A percentile compares a stretch with the other conserved stretches of the same genome.
phyloP scores from a whole-genome alignment of 2,113 vertebrate species.

The Sclerurus mexicanus region DNA sequence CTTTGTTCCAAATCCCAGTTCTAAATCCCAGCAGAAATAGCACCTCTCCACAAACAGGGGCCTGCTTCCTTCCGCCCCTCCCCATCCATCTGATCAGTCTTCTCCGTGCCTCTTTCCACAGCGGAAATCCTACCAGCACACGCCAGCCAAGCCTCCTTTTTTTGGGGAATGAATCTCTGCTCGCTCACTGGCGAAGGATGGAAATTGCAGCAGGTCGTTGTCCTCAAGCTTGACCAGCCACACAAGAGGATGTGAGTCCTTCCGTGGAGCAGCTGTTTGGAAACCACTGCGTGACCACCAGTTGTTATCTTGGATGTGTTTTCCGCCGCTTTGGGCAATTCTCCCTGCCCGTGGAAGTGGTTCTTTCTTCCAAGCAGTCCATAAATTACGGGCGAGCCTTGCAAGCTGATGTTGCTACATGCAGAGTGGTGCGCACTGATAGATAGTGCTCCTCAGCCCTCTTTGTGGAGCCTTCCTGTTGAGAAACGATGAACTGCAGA shows the following conservation, averaged over 20 bases:
- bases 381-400: constrained; percentile 52
- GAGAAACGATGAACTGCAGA: constrained; percentile 19
- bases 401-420: constrained; percentile 1
- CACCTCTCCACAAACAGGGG: neutral
- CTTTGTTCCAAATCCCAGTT: neutral
- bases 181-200: neutral
- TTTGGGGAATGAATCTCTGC: neutral
- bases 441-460: neutral
- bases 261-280: constrained; percentile 54
- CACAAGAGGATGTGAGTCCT: constrained; percentile 54
- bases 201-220: constrained; percentile 44
- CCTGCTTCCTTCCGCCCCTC: constrained; percentile 23
- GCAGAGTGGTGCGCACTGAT: neutral
- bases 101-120: neutral
- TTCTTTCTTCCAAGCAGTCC: constrained; percentile 36
- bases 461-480: constrained; percentile 48
- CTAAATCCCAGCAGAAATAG: constrained; percentile 30
- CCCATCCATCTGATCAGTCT: neutral
- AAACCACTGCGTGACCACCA: constrained; percentile 51
- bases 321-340: constrained; percentile 49
- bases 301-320: constrained; percentile 50
- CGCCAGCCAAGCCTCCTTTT: neutral
- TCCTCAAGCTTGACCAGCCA: constrained; percentile 28
- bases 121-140: neutral
- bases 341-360: constrained; percentile 53